phyloP scores from a whole-genome alignment of 2,888 invertebrate genomes.

The Cataglyphis rosenhaueri region DNA sequence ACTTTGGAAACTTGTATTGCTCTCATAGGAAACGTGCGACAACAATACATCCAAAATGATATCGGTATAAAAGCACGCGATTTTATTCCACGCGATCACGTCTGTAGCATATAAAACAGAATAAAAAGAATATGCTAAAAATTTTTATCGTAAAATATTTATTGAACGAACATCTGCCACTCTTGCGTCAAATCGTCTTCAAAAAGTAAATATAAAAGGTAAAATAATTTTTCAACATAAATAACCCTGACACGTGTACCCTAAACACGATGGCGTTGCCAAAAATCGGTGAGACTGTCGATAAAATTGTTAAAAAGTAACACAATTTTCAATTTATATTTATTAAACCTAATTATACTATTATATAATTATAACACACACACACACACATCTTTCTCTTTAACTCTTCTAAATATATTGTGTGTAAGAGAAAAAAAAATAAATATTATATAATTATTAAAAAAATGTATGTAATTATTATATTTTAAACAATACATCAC shows the following conservation, averaged over 20 bases:
- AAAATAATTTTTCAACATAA: no score
- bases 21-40: neutral
- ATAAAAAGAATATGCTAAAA: constrained; percentile 29
- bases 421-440: no score
- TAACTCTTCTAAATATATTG: no score
- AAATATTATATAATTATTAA: no score
- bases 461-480: neutral
- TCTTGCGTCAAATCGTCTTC: constrained; percentile 21
- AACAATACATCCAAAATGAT: neutral
- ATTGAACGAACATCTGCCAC: constrained; percentile 18
- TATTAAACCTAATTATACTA: neutral
- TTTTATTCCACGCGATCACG: constrained; percentile 10
- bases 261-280: neutral
- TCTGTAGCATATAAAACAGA: constrained; percentile 24
- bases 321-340: neutral
- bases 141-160: constrained; percentile 41
- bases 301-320: neutral
- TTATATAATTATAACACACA: neutral
- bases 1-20: neutral
- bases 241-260: no score
- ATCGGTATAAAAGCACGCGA: constrained; percentile 17
- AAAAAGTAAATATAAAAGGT: neutral
- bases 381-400: neutral
- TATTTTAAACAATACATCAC: neutral
- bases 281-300: neutral